Evolutionary conservation across 1,140 invertebrate species (phyloP), one percentile per base, ranked within the genome.

Genomic region (Zaprionus ornatus): DNA sequence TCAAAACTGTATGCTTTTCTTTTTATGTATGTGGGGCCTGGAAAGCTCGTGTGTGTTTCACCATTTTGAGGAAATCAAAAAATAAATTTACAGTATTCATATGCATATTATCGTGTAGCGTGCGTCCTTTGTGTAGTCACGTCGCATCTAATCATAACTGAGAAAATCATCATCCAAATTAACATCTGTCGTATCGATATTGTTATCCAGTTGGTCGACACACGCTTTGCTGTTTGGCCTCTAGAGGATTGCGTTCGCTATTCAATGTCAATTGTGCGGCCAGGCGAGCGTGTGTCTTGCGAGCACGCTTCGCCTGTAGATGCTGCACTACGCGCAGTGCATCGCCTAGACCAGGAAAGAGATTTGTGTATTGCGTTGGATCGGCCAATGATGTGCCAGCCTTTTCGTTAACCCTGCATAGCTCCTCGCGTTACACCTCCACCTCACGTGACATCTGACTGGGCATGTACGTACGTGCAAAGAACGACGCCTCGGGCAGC

Each of bases 401-500:
- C 91, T 99, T 99, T 85, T 97, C 95, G 92, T 96, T 97, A 0
- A 95, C 95, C 74, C 95, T 94, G 1, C 95, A 94, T 1, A 97
- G 92, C 69, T 96, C 94, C 64, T 96, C 95, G 74, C 96, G 96
- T 98, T 98, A 99, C 9, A 97, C 83, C 74, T 95, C 95, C 0
- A 99, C 96, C n/a, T 98, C 95, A 21, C 95, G 93, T 0, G 96
- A 96, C 74, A 98, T 96, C 93, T 98, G 96, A 91, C 97, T 98
- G 1, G 99, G 99, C 71, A 98, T 94, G 93, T 99, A 99, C 0
- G 99, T 92, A 32, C 92, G 95, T 19, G 97, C 97, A 94, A 99
- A 99, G 93, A 99, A 99, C 7, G 98, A 98, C 25, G 98, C 98
- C 93, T 99, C 98, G 0, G 99, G 98, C 48, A 99, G 94, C 50